Conservation (phyloP, 2,113 vertebrate species). For the Corythornis vintsioides region DNA sequence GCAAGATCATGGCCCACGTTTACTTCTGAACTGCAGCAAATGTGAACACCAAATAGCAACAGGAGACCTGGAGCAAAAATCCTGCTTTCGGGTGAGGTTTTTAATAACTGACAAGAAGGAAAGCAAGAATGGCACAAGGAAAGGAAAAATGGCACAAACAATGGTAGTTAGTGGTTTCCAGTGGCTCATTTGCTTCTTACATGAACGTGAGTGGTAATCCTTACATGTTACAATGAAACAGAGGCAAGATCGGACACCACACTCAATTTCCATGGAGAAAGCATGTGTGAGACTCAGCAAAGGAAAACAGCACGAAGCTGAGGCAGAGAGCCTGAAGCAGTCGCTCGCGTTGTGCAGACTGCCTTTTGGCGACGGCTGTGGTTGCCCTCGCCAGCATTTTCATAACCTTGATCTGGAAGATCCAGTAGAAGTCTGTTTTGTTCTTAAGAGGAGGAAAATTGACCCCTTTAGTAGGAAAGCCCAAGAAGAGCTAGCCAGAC, state of each 20-base stretch:
- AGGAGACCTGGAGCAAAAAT: background rate
- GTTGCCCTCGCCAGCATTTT: background rate
- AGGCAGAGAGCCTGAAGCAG: too few species aligned
- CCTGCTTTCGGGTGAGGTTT: background rate
- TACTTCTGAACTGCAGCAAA: background rate
- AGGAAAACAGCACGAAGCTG: rapidly evolving
- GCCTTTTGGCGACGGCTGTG: background rate
- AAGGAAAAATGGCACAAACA: background rate
- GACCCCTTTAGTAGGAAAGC: background rate
- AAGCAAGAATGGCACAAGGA: background rate
- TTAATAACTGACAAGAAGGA: background rate
- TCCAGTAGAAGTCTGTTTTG: background rate
- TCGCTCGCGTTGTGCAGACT: rapidly evolving
- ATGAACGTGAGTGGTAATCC: rapidly evolving
- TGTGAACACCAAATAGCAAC: background rate
- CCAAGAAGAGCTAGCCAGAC: background rate
- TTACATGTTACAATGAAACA: background rate
- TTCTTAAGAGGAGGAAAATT: background rate
- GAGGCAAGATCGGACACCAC: background rate
- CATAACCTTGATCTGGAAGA: background rate
- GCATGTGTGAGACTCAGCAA: rapidly evolving
- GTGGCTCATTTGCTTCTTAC: background rate
- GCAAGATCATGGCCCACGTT: background rate
- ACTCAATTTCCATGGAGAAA: background rate
- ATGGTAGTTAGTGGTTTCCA: background rate